phyloP scores from a whole-genome alignment of 2,113 vertebrate genomes.

The Ahaetulla prasina region DNA sequence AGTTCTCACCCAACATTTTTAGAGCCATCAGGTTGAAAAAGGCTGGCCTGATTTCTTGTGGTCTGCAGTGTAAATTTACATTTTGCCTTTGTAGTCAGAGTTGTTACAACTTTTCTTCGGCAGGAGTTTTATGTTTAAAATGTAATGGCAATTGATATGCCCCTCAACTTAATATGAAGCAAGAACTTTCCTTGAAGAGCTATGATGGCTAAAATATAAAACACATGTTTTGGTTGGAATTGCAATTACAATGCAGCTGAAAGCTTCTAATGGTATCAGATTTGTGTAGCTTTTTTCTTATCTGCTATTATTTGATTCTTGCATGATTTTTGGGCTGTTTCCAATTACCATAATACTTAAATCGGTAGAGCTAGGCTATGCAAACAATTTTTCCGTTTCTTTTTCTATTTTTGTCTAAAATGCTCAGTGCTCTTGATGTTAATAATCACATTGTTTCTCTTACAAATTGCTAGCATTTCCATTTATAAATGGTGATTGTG shows the following conservation, averaged over 20 bases:
- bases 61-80: not conserved
- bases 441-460: not conserved
- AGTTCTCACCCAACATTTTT: not conserved
- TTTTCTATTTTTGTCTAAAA: not conserved
- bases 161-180: not conserved
- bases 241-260: not conserved
- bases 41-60: not conserved
- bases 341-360: not conserved
- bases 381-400: not conserved
- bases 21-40: not conserved
- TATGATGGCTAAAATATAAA: constrained; percentile 1
- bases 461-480: not conserved
- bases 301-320: not conserved
- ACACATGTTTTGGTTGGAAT: not conserved
- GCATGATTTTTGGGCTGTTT: not conserved
- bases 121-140: not conserved
- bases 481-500: not conserved
- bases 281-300: not conserved
- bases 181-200: not conserved
- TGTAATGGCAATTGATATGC: not conserved
- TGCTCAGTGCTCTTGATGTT: not conserved
- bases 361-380: not conserved
- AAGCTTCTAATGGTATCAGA: not conserved
- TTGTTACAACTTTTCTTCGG: not conserved
- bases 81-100: not conserved